These are phyloP conservation scores for Habropoda laboriosa DNA, from an alignment of 1,140 invertebrate species.

Conservation along the genomic window DNA sequence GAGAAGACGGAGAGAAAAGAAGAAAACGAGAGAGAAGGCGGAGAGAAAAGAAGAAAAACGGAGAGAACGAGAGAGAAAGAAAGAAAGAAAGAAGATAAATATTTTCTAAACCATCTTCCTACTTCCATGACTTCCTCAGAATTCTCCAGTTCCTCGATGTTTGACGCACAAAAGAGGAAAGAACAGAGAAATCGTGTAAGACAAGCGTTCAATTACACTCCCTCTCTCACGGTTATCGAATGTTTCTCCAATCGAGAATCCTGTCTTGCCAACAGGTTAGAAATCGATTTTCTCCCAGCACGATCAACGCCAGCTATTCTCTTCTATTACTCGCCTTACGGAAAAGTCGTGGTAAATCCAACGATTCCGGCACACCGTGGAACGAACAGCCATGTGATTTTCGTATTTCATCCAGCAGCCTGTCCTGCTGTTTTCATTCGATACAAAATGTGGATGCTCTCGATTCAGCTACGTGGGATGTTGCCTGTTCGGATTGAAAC, in stretches of 20 bases:
- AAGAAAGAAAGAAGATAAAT: too few species aligned
- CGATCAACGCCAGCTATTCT: not conserved
- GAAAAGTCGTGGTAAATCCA: not conserved
- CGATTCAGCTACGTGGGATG: not conserved
- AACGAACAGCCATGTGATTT: slow-evolving; percentile 32
- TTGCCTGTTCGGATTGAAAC: not conserved
- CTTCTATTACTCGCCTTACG: not conserved
- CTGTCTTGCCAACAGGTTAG: not conserved
- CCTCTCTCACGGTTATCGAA: not conserved
- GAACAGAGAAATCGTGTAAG: not conserved
- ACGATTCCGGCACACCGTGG: not conserved
- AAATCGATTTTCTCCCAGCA: slow-evolving; percentile 35
- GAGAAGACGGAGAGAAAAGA: too few species aligned
- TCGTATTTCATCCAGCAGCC: not conserved
- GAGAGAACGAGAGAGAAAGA: too few species aligned
- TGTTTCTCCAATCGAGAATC: not conserved
- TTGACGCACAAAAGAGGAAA: too few species aligned
- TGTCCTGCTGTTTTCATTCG: slow-evolving; percentile 22
- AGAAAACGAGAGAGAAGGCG: too few species aligned
- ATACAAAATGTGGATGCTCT: slow-evolving; percentile 37
- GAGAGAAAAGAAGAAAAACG: too few species aligned
- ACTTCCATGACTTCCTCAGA: not conserved
- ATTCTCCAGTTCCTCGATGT: not conserved
- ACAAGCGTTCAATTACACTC: not conserved
- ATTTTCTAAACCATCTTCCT: too few species aligned